These are phyloP conservation scores for Caenorhabditis latens DNA, from an alignment of 1,140 invertebrate genomes.

Conservation along the genomic window DNA sequence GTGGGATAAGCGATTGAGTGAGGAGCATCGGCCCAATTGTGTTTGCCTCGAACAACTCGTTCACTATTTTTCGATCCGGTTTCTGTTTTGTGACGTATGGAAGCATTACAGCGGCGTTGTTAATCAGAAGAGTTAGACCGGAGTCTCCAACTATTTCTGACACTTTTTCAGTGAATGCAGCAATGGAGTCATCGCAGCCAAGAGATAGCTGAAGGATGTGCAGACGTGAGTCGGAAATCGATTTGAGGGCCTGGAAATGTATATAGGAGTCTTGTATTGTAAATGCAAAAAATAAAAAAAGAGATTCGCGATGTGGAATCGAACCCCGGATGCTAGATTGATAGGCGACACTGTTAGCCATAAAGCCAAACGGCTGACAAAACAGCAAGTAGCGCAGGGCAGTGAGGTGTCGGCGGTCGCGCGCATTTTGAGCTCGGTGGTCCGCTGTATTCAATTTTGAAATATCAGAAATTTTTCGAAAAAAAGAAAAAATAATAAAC, in stretches of 20 bases:
- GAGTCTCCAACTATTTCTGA: conserved; percentile 52
- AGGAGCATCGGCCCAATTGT: conserved; percentile 36
- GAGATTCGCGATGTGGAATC: no score
- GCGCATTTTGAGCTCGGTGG: no score
- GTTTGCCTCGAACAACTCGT: conserved; percentile 49
- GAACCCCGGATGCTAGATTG: no score
- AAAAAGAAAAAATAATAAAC: not conserved
- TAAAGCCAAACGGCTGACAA: no score
- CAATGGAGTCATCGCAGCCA: conserved; percentile 28
- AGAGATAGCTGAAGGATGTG: conserved; percentile 28
- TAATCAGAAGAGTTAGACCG: conserved; percentile 63
- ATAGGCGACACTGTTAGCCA: no score
- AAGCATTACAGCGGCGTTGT: conserved; percentile 60
- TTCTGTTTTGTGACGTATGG: conserved; percentile 28
- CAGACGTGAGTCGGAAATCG: conserved; percentile 4
- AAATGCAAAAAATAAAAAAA: no score
- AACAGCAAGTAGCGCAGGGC: no score
- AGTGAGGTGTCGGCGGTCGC: no score
- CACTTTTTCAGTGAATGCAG: conserved; percentile 15
- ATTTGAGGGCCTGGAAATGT: not conserved
- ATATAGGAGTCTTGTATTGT: no score
- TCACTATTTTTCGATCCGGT: conserved; percentile 45
- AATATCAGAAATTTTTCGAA: no score
- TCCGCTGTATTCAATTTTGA: no score
- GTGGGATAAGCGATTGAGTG: conserved; percentile 1